phyloP scores from a whole-genome alignment of 2,797 vertebrate species.

The Pelochelys cantorii region DNA sequence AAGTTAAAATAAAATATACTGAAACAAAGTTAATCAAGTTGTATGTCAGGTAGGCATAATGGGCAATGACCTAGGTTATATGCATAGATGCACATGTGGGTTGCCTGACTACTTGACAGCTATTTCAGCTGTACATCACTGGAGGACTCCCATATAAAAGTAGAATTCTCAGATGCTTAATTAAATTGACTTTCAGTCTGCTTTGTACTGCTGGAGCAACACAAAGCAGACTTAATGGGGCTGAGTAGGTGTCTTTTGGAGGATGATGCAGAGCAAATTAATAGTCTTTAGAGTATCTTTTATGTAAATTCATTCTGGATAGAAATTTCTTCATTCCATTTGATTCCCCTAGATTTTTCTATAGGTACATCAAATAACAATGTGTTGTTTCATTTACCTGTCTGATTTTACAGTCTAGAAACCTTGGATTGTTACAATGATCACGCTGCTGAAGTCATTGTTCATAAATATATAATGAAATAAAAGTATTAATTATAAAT shows the following conservation, averaged over 20 bases:
- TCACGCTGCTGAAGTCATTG: neutral
- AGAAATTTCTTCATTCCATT: neutral
- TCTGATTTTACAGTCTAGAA: neutral
- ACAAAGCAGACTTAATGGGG: neutral
- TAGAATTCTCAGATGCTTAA: conserved; percentile 6
- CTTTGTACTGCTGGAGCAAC: neutral
- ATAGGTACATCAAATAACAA: neutral
- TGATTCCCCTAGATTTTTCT: neutral
- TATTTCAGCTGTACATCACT: neutral
- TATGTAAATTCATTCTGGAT: neutral
- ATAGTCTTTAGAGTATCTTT: conserved; percentile 5
- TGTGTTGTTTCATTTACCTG: neutral
- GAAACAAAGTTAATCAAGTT: neutral
- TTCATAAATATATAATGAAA: neutral
- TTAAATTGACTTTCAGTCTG: neutral
- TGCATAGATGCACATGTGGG: neutral
- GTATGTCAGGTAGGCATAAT: neutral
- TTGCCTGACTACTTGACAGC: conserved; percentile 2
- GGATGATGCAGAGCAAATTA: neutral
- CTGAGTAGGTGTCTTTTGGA: neutral
- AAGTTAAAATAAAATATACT: neutral
- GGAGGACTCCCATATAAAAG: neutral
- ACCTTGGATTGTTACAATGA: neutral
- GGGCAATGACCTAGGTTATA: neutral
- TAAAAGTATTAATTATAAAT: neutral